phyloP scores from a whole-genome alignment of 2,113 vertebrate species.

The Sebastes schlegelii region DNA sequence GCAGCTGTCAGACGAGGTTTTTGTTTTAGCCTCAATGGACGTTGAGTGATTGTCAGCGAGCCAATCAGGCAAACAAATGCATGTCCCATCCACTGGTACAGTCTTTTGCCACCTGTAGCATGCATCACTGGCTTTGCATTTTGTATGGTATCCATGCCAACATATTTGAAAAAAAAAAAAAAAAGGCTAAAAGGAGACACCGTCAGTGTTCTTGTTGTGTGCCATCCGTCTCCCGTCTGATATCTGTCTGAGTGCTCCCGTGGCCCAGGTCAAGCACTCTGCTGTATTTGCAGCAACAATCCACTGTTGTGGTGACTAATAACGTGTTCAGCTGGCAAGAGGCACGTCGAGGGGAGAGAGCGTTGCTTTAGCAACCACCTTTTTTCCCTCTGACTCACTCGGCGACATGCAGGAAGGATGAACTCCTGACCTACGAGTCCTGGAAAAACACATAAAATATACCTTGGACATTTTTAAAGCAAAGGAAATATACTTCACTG shows the following conservation, averaged over 20 bases:
- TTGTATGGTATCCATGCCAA: constrained; percentile 53
- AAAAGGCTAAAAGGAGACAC: constrained; percentile 57
- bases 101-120: constrained; percentile 75
- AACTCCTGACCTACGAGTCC: constrained; percentile 63
- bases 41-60: constrained; percentile 50
- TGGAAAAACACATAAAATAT: constrained; percentile 45
- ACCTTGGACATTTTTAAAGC: constrained; percentile 41
- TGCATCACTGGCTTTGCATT: constrained; percentile 68
- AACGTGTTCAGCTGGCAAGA: constrained; percentile 57
- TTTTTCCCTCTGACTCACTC: constrained; percentile 66
- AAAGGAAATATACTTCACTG: constrained; percentile 64
- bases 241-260: constrained; percentile 62
- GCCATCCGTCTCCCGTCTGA: constrained; percentile 67
- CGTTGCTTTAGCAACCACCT: constrained; percentile 60
- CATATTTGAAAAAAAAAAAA: constrained; percentile 2
- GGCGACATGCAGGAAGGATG: constrained; percentile 58
- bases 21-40: constrained; percentile 14
- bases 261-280: constrained; percentile 66
- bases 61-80: constrained; percentile 63
- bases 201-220: constrained; percentile 61
- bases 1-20: constrained; percentile 43
- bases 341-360: constrained; percentile 58
- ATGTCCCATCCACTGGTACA: constrained; percentile 64
- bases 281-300: constrained; percentile 69
- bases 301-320: constrained; percentile 65